These are phyloP conservation scores for Sebastes hubbsi DNA, from an alignment of 2,797 vertebrate genomes.

Conservation along the genomic window DNA sequence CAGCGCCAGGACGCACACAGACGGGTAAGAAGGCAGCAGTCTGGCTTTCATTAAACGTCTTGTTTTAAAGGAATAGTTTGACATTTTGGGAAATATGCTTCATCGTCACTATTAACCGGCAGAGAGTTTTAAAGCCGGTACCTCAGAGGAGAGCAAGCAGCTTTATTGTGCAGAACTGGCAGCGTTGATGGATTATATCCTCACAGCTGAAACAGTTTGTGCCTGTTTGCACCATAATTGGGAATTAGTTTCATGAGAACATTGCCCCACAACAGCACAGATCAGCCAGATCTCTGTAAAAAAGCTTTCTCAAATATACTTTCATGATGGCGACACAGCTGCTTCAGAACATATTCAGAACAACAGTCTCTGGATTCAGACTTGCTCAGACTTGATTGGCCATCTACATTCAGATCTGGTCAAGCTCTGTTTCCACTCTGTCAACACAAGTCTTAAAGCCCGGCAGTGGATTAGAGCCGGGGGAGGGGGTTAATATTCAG, in stretches of 20 bases:
- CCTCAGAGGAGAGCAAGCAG: slow-evolving; percentile 16
- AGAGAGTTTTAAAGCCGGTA: neutral
- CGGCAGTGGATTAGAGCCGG: no score
- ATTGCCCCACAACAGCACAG: slow-evolving; percentile 11
- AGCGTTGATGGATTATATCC: slow-evolving; percentile 7
- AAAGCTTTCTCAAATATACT: neutral
- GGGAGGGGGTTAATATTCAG: no score
- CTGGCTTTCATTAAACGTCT: neutral
- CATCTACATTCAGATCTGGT: neutral
- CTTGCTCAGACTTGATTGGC: neutral
- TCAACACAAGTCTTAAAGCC: neutral
- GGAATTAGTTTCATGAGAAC: slow-evolving; percentile 11
- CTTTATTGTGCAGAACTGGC: slow-evolving; percentile 5
- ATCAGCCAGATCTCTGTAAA: neutral
- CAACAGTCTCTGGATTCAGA: neutral
- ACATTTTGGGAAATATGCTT: neutral
- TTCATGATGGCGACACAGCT: neutral
- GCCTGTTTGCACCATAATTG: slow-evolving; percentile 15
- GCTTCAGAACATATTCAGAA: neutral
- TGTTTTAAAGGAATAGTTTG: neutral
- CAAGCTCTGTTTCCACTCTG: neutral
- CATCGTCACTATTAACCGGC: no score
- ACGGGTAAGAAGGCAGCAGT: slow-evolving; percentile 23
- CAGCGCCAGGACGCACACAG: neutral
- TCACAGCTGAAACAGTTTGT: slow-evolving; percentile 7